Evolutionary conservation across 2,797 vertebrate species (phyloP), one percentile per base, ranked within the genome.

Genomic region (Botia kubotai): DNA sequence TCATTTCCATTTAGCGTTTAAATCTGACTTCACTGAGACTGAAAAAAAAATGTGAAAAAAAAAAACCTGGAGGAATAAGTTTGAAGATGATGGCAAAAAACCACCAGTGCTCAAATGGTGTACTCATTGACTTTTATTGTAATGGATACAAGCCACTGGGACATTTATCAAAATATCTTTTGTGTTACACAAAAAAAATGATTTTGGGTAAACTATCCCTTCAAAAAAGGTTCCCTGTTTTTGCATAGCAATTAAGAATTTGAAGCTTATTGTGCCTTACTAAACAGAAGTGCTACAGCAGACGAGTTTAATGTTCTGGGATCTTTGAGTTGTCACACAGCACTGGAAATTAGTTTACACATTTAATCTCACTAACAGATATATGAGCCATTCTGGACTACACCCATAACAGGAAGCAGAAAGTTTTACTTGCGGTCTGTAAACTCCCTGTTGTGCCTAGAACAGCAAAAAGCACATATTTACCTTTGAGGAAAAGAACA

Each of bases 361-460:
- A 33, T 58, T 69, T 60, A 78, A 70, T 48, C 53, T 77, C 39
- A 7, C 36, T 66, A 43, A 43, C 36, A 33, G 66, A 77, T 33
- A 48, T 26, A 48, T 16, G 21, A 60, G 57, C 57, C 57, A 11
- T 74, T 26, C 23, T 19, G 21, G 63, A 33, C 36, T 78, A 70
- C 76, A 62, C 76, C 76, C 55, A 70, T 70, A 50, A 78, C 55
- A 70, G 76, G 76, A 78, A 70, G 66, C 60, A 60, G 17, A 52
- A 77, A 19, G 21, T 58, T 58, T 77, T 17, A 48, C 7, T 69
- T 69, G 66, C n/a, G 16, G 55, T 36, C 17, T 62, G 4, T 70
- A 78, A 62, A 50, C 55, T 50, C 68, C 23, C 12, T 3, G 2
- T 16, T 60, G 13, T 33, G 43, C 76, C 36, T 60, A 78, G 53